These are phyloP conservation scores for Xestia c-nigrum DNA, from an alignment of 2,888 invertebrate genomes.

Conservation along the genomic window DNA sequence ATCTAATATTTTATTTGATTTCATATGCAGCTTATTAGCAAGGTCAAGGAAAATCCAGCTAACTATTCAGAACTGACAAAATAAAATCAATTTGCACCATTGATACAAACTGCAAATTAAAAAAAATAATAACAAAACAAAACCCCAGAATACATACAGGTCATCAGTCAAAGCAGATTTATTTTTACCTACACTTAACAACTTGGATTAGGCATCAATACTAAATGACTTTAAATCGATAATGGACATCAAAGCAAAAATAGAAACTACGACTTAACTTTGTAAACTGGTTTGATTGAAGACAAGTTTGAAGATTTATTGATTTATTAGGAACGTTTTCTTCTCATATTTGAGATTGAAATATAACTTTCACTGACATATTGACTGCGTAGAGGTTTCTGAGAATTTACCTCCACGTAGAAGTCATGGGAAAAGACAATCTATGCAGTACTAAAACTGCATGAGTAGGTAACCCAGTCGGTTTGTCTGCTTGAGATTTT, in stretches of 20 bases:
- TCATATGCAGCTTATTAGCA: neutral
- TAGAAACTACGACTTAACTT: constrained; percentile 46
- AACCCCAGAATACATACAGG: constrained; percentile 13
- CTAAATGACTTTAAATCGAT: constrained; percentile 38
- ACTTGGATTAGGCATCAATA: constrained; percentile 33
- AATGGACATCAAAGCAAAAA: constrained; percentile 47
- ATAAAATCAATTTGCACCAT: constrained; percentile 31
- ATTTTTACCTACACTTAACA: constrained; percentile 36
- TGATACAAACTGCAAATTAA: constrained; percentile 7
- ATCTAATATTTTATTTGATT: neutral
- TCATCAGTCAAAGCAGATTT: constrained; percentile 50
- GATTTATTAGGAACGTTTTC: constrained; percentile 50
- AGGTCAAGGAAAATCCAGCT: neutral
- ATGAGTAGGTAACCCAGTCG: neutral
- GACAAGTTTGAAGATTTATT: constrained; percentile 59
- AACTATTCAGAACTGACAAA: constrained; percentile 24
- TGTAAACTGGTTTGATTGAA: constrained; percentile 55
- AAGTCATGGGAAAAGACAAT: constrained; percentile 4
- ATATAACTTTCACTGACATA: constrained; percentile 59
- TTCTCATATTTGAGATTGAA: constrained; percentile 50
- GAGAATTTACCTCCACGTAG: neutral
- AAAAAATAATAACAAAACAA: constrained; percentile 1
- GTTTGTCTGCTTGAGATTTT: neutral
- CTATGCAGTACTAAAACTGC: neutral
- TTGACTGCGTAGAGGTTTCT: constrained; percentile 19